Conservation (phyloP, 2,888 invertebrate genomes). For the Stenodera caucasica region DNA sequence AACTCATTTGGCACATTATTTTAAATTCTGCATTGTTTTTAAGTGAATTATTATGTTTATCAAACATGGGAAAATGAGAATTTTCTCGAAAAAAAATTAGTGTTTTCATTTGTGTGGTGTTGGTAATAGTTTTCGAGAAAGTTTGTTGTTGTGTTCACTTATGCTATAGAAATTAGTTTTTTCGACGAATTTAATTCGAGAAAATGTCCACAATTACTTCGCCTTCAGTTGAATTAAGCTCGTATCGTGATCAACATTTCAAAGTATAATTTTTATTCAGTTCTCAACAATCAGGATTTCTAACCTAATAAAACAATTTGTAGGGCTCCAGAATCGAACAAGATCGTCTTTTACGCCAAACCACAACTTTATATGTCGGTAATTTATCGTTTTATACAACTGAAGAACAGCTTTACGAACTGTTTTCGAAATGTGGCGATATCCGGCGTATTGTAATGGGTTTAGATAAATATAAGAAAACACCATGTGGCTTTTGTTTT, state of each 20-base stretch:
- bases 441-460: conserved; percentile 96
- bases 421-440: conserved; percentile 95
- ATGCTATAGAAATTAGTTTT: background rate
- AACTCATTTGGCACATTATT: no score
- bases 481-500: conserved; percentile 99
- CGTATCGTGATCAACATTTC: conserved; percentile 26
- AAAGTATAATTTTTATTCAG: conserved; percentile 10
- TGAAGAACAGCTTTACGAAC: conserved; percentile 97
- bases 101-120: background rate
- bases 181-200: background rate
- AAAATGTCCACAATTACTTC: conserved; percentile 23
- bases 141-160: background rate
- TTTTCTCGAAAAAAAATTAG: background rate
- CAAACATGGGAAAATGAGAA: no score
- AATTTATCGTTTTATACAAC: conserved; percentile 98
- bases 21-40: no score
- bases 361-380: conserved; percentile 92
- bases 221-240: conserved; percentile 24
- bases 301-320: conserved; percentile 26
- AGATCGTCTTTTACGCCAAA: conserved; percentile 72
- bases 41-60: no score
- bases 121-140: background rate
- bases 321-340: conserved; percentile 89
- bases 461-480: conserved; percentile 95
- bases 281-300: background rate